These are phyloP conservation scores for Orycteropus afer DNA, from an alignment of 2,113 vertebrate species.

Conservation along the genomic window DNA sequence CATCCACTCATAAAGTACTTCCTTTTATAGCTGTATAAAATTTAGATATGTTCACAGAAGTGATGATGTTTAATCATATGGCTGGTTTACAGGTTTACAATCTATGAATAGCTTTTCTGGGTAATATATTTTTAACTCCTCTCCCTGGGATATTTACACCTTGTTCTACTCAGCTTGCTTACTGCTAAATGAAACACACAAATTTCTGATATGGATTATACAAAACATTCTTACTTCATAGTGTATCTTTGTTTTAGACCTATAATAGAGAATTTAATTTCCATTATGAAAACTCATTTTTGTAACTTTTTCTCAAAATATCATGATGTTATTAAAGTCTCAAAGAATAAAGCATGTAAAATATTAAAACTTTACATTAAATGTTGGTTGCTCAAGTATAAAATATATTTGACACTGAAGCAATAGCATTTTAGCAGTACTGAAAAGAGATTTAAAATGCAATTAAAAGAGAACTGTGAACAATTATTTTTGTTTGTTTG, in stretches of 20 bases:
- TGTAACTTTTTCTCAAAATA: neutral
- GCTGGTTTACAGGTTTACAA: neutral
- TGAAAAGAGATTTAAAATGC: neutral
- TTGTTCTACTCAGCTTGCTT: neutral
- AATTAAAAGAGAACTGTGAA: conserved; percentile 15
- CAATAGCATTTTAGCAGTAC: neutral
- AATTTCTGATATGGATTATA: neutral
- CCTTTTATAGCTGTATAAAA: neutral
- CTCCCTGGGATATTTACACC: neutral
- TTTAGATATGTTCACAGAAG: neutral
- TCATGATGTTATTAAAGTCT: conserved; percentile 40
- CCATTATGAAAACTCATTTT: conserved; percentile 32
- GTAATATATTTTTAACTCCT: neutral
- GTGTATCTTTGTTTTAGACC: neutral
- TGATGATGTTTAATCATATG: neutral
- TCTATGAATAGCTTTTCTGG: neutral
- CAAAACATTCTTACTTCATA: neutral
- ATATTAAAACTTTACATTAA: conserved; percentile 11
- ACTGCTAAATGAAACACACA: neutral
- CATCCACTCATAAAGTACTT: neutral
- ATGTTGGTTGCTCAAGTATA: neutral
- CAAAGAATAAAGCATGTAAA: neutral
- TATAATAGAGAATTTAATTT: conserved; percentile 5
- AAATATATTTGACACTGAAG: neutral
- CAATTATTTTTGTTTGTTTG: neutral